These are phyloP conservation scores for Corydoras sp. DNA, from an alignment of 2,113 vertebrate genomes.

Conservation along the genomic window DNA sequence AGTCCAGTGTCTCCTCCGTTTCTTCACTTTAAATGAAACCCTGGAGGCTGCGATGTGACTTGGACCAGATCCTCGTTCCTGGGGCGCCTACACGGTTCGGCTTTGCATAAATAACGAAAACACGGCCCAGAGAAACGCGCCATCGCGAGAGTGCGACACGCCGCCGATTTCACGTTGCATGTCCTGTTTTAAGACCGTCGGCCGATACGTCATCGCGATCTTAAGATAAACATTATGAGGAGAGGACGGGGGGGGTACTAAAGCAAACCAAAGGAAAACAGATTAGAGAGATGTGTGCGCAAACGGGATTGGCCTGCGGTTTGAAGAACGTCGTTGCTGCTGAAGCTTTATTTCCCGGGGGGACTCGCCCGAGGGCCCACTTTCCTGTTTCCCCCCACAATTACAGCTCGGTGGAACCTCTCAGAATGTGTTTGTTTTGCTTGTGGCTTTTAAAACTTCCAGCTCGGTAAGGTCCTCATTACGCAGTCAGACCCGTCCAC, in stretches of 20 bases:
- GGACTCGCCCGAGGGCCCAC: slow-evolving; percentile 41
- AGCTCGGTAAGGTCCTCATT: slow-evolving; percentile 54
- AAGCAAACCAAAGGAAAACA: not conserved
- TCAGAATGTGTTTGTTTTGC: slow-evolving; percentile 53
- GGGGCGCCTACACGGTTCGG: not conserved
- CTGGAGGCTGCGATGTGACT: not conserved
- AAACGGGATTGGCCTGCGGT: slow-evolving; percentile 11
- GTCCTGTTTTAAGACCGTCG: no score
- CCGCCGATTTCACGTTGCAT: not conserved
- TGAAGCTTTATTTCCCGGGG: slow-evolving; percentile 47
- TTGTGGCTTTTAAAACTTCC: slow-evolving; percentile 38
- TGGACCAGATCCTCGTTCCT: not conserved
- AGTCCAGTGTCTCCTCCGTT: not conserved
- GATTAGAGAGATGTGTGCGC: not conserved
- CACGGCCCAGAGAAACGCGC: not conserved
- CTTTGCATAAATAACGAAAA: not conserved
- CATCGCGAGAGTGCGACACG: slow-evolving; percentile 9
- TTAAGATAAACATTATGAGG: not conserved
- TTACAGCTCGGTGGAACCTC: slow-evolving; percentile 49
- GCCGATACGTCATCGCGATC: no score
- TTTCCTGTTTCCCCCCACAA: slow-evolving; percentile 49
- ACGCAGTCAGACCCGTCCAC: slow-evolving; percentile 34
- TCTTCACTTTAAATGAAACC: not conserved
- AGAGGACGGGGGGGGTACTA: not conserved
- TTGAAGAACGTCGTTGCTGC: slow-evolving; percentile 44